phyloP scores from a whole-genome alignment of 2,888 invertebrate species.

The Athripsodes cinereus region DNA sequence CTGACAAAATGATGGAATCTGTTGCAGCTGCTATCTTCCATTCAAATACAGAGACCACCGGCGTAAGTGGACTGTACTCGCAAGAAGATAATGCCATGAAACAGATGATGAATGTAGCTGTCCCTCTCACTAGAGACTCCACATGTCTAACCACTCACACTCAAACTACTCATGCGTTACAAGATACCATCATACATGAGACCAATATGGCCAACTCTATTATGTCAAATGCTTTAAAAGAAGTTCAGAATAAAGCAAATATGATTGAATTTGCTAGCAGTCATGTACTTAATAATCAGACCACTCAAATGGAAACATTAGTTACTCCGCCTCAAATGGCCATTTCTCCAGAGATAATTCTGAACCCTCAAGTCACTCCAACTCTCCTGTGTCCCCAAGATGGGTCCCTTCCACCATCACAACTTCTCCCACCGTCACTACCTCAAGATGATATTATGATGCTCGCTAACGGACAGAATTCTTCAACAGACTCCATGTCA shows the following conservation, averaged over 20 bases:
- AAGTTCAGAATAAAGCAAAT: slow-evolving; percentile 15
- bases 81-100: slow-evolving; percentile 30
- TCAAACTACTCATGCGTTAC: slow-evolving; percentile 19
- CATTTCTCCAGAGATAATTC: slow-evolving; percentile 53
- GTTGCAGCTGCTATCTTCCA: slow-evolving; percentile 50
- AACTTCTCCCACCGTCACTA: background rate
- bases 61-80: slow-evolving; percentile 3
- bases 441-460: slow-evolving; percentile 38
- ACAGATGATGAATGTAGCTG: slow-evolving; percentile 35
- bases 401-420: slow-evolving; percentile 19
- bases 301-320: slow-evolving; percentile 45
- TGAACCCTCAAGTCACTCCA: slow-evolving; percentile 56
- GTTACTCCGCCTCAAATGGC: slow-evolving; percentile 40
- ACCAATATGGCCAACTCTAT: slow-evolving; percentile 16
- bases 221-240: slow-evolving; percentile 12
- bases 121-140: slow-evolving; percentile 35
- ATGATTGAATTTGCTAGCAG: slow-evolving; percentile 19
- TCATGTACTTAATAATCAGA: slow-evolving; percentile 40
- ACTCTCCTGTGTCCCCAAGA: slow-evolving; percentile 48
- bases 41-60: slow-evolving; percentile 28
- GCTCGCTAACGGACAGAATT: slow-evolving; percentile 35
- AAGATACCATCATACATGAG: slow-evolving; percentile 20
- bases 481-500: slow-evolving; percentile 17
- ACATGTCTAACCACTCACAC: slow-evolving; percentile 37
- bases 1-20: slow-evolving; percentile 49